These are phyloP conservation scores for Ganaspis brasiliensis DNA, from an alignment of 2,888 invertebrate species.

Conservation along the genomic window DNA sequence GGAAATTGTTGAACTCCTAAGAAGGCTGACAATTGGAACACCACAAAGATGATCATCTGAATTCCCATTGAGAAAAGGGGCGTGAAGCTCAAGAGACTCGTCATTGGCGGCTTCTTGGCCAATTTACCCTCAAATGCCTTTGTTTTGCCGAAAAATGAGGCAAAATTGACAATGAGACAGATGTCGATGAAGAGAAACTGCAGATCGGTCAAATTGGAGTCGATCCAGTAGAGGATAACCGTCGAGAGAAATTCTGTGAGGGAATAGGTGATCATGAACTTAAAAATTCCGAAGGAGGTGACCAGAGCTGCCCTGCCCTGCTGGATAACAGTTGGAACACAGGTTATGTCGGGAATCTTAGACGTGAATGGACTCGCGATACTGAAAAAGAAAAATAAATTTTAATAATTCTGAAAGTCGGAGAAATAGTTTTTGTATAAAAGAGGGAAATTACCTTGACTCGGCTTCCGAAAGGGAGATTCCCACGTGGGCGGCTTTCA, in stretches of 20 bases:
- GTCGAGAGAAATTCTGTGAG: constrained; percentile 94
- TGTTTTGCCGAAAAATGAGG: constrained; percentile 86
- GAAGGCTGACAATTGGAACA: constrained; percentile 81
- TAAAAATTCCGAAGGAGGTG: constrained; percentile 94
- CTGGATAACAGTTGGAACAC: constrained; percentile 89
- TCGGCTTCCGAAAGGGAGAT: constrained; percentile 94
- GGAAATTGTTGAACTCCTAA: constrained; percentile 81
- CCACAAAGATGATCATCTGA: constrained; percentile 81
- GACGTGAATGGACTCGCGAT: constrained; percentile 96
- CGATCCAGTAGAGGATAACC: constrained; percentile 88
- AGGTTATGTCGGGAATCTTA: constrained; percentile 89
- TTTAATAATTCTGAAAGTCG: neutral
- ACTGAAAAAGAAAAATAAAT: constrained; percentile 74
- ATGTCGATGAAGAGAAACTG: constrained; percentile 87
- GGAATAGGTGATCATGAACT: constrained; percentile 95
- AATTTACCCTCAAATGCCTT: constrained; percentile 81
- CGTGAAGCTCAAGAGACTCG: constrained; percentile 81
- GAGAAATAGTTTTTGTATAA: no score
- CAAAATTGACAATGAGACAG: constrained; percentile 84
- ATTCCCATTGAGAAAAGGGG: constrained; percentile 82
- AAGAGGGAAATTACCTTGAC: no score
- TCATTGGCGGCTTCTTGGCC: constrained; percentile 82
- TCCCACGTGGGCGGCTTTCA: constrained; percentile 93
- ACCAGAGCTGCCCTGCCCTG: constrained; percentile 94
- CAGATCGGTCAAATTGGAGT: constrained; percentile 84